Conservation (phyloP, 2,888 invertebrate genomes). For the Caenorhabditis sulstoni region DNA sequence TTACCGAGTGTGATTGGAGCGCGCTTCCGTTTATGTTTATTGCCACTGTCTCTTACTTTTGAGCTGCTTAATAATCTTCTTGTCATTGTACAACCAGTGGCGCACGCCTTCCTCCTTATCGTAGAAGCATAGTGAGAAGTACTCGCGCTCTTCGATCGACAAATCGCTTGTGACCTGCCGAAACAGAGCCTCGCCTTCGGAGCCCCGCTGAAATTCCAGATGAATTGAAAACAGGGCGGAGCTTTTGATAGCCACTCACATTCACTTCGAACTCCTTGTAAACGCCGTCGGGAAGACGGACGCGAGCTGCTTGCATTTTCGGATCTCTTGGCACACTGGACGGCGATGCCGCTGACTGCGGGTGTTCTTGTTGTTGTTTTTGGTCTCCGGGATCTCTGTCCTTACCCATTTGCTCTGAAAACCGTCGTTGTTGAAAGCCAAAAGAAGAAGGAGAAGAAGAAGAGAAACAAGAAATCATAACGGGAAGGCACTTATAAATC, state of each 20-base stretch:
- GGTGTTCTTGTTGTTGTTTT: slow-evolving; percentile 11
- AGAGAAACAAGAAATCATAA: background rate
- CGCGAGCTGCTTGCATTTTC: slow-evolving; percentile 70
- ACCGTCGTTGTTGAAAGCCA: background rate
- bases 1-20: background rate
- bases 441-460: background rate
- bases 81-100: slow-evolving; percentile 80
- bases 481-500: background rate
- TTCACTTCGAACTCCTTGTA: slow-evolving; percentile 72
- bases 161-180: slow-evolving; percentile 68
- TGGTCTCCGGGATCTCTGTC: slow-evolving; percentile 64
- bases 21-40: background rate
- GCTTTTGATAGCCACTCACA: slow-evolving; percentile 58
- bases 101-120: slow-evolving; percentile 68
- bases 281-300: slow-evolving; percentile 72
- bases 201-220: slow-evolving; percentile 66
- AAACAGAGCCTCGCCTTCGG: slow-evolving; percentile 75
- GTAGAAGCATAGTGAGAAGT: slow-evolving; percentile 78
- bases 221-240: too few species aligned
- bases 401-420: slow-evolving; percentile 65
- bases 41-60: slow-evolving; percentile 63
- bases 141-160: slow-evolving; percentile 76
- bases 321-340: slow-evolving; percentile 54
- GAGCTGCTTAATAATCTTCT: slow-evolving; percentile 74
- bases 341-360: slow-evolving; percentile 2